Percentiles rank a stretch among this genome's conserved stretches.
These are phyloP conservation scores for Nothobranchius kuhntae DNA, from an alignment of 2,113 vertebrate genomes.

Conservation along the genomic window DNA sequence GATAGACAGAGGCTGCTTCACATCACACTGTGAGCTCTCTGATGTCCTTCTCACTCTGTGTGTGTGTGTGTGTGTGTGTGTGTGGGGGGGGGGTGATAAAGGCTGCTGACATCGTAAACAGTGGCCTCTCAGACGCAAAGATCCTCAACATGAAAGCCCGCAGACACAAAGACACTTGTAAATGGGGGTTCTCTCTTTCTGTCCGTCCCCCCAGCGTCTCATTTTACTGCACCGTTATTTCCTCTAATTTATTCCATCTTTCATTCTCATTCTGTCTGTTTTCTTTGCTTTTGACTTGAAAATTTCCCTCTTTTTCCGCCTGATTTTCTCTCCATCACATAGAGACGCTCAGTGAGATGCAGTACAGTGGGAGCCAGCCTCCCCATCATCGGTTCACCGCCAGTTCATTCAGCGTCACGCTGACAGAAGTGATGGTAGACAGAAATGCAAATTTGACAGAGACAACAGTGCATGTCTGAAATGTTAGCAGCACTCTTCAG, in stretches of 20 bases:
- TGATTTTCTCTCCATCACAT: slow-evolving; percentile 40
- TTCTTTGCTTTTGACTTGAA: slow-evolving; percentile 11
- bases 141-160: slow-evolving; percentile 34
- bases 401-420: slow-evolving; percentile 65
- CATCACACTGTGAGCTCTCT: slow-evolving; percentile 42
- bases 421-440: slow-evolving; percentile 63
- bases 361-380: slow-evolving; percentile 46
- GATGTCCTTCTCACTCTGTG: slow-evolving; percentile 51
- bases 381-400: slow-evolving; percentile 63
- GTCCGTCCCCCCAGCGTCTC: background rate
- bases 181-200: slow-evolving; percentile 32
- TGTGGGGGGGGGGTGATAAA: slow-evolving; percentile 31
- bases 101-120: slow-evolving; percentile 57
- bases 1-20: slow-evolving; percentile 26
- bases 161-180: slow-evolving; percentile 34
- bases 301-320: slow-evolving; percentile 35
- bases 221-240: slow-evolving; percentile 1
- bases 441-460: slow-evolving; percentile 65
- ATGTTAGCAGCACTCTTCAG: slow-evolving; percentile 44
- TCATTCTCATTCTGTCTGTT: slow-evolving; percentile 8
- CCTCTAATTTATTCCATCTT: slow-evolving; percentile 36
- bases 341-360: slow-evolving; percentile 33
- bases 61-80: slow-evolving; percentile 3
- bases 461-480: slow-evolving; percentile 47
- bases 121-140: slow-evolving; percentile 49